phyloP scores from a whole-genome alignment of 2,888 invertebrate species.

The Blastobasis adustella region DNA sequence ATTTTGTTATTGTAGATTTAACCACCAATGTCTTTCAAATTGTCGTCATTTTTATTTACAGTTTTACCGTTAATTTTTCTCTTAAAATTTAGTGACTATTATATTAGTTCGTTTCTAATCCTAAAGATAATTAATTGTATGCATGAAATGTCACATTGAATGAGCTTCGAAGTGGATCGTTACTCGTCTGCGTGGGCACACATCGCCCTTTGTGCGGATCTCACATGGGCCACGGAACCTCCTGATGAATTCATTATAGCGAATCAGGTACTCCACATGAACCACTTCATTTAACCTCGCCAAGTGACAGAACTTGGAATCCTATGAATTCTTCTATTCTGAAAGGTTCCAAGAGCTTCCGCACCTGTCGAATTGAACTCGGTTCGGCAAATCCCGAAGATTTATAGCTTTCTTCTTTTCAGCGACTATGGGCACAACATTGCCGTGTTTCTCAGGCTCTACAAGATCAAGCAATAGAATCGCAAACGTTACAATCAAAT shows the following conservation, averaged over 20 bases:
- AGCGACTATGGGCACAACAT: conserved; percentile 68
- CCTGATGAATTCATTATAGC: conserved; percentile 67
- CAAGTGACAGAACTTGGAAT: too few species aligned
- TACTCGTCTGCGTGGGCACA: conserved; percentile 68
- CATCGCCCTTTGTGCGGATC: conserved; percentile 70
- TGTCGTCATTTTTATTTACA: conserved; percentile 67
- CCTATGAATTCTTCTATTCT: too few species aligned
- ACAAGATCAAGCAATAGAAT: conserved; percentile 48
- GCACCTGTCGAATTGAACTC: too few species aligned
- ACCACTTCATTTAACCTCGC: too few species aligned
- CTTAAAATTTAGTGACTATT: conserved; percentile 63
- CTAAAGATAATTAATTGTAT: conserved; percentile 60
- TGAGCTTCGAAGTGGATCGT: conserved; percentile 71
- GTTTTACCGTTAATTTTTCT: conserved; percentile 64
- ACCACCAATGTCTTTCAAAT: conserved; percentile 69
- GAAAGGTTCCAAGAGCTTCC: too few species aligned
- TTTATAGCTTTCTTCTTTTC: conserved; percentile 21
- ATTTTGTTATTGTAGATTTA: conserved; percentile 71
- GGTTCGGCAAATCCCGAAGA: too few species aligned
- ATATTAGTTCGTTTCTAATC: conserved; percentile 58
- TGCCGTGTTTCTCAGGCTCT: conserved; percentile 60
- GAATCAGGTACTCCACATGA: conserved; percentile 49
- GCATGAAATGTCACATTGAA: conserved; percentile 70
- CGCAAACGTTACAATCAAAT: conserved; percentile 41
- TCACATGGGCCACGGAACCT: conserved; percentile 66